Percentiles rank a stretch among this genome's conserved stretches.
phyloP scores from a whole-genome alignment of 1,140 invertebrate genomes.

The Popillia japonica region DNA sequence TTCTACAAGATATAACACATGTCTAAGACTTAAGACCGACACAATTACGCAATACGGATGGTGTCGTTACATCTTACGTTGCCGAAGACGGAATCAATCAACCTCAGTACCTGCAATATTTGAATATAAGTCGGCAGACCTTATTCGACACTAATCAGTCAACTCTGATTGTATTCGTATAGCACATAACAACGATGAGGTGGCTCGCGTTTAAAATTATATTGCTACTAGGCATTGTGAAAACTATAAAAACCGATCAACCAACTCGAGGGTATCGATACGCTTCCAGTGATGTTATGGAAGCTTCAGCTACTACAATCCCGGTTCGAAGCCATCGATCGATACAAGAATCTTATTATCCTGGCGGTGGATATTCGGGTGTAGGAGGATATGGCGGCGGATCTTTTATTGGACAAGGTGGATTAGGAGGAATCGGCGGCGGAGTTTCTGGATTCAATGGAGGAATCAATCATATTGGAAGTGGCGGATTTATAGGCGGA shows the following conservation, averaged over 20 bases:
- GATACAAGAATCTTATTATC: conserved; percentile 57
- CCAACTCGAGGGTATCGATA: conserved; percentile 55
- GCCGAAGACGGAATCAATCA: conserved; percentile 19
- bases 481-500: conserved; percentile 44
- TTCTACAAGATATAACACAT: not conserved
- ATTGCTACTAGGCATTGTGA: conserved; percentile 12
- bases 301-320: conserved; percentile 52
- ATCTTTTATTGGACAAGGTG: conserved; percentile 33
- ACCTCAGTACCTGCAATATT: conserved; percentile 21
- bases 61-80: not conserved
- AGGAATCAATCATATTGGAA: too few species aligned
- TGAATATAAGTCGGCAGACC: not conserved
- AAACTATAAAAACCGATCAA: conserved; percentile 41
- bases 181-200: conserved; percentile 37
- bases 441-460: too few species aligned
- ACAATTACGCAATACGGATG: not conserved
- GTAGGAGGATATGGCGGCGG: conserved; percentile 51
- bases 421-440: too few species aligned
- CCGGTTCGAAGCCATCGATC: conserved; percentile 54
- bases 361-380: conserved; percentile 44
- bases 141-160: conserved; percentile 36
- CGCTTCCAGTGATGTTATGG: conserved; percentile 57
- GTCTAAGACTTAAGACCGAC: not conserved
- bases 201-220: conserved; percentile 30
- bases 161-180: conserved; percentile 27